Evolutionary conservation across 1,140 invertebrate genomes (phyloP).

Genomic region (Musca vetustissima): DNA sequence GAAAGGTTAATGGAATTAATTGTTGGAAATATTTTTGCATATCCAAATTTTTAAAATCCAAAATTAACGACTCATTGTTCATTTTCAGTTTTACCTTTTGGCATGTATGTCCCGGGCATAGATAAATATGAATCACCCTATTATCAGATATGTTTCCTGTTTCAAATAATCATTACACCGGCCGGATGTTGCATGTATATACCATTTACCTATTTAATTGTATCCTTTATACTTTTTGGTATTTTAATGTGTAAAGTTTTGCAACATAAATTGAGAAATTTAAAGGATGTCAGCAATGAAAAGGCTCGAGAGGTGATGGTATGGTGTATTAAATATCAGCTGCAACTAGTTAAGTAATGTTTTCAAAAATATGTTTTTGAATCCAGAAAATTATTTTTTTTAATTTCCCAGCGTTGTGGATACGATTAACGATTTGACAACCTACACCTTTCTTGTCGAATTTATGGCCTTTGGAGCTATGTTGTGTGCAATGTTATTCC

Average conservation of each 20-base stretch:
- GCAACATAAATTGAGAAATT: constrained; percentile 38
- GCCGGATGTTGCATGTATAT: constrained; percentile 54
- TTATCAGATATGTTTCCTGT: constrained; percentile 46
- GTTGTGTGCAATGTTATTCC: constrained; percentile 44
- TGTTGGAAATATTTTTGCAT: background rate
- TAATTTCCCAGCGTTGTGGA: constrained; percentile 35
- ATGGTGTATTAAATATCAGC: constrained; percentile 44
- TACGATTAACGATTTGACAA: constrained; percentile 42
- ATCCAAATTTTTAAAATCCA: background rate
- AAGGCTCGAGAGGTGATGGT: constrained; percentile 36
- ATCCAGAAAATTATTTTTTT: background rate
- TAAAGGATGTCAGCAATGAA: constrained; percentile 27
- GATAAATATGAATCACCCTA: constrained; percentile 44
- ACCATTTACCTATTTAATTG: constrained; percentile 45
- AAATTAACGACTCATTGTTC: background rate
- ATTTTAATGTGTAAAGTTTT: constrained; percentile 45
- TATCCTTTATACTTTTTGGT: constrained; percentile 47
- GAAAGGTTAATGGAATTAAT: constrained; percentile 31
- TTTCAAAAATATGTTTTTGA: background rate
- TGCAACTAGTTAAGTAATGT: constrained; percentile 39
- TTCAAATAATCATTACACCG: constrained; percentile 45
- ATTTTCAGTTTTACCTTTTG: constrained; percentile 43
- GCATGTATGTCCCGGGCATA: constrained; percentile 43
- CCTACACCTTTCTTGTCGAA: constrained; percentile 42
- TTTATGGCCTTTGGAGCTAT: constrained; percentile 48